Percentiles rank a stretch among this genome's conserved stretches.
Evolutionary conservation across 2,113 vertebrate species (phyloP).

Genomic region (Mystacornis crossleyi): DNA sequence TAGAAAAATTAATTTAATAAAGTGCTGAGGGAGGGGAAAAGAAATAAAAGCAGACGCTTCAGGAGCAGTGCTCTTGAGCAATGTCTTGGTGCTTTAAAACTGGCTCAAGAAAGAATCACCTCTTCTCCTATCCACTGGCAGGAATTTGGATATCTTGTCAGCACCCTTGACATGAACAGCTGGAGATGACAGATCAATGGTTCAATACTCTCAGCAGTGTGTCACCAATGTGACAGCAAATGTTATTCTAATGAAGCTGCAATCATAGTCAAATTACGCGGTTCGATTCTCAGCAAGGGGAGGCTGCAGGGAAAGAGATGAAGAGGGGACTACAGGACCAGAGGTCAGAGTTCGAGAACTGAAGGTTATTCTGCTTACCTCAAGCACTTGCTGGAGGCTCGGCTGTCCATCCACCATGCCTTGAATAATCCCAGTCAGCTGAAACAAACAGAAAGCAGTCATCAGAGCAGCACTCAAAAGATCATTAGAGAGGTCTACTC

Average conservation of each 20-base stretch:
- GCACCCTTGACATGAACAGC: slow-evolving; percentile 80
- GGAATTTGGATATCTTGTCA: slow-evolving; percentile 74
- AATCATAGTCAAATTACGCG: slow-evolving; percentile 82
- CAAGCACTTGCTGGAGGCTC: slow-evolving; percentile 82
- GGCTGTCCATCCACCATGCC: slow-evolving; percentile 86
- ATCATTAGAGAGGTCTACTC: slow-evolving; percentile 1
- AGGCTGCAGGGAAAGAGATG: slow-evolving; percentile 39
- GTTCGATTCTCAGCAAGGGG: slow-evolving; percentile 72
- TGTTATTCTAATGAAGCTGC: slow-evolving; percentile 84
- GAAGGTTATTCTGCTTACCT: slow-evolving; percentile 82
- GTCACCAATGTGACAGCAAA: slow-evolving; percentile 80
- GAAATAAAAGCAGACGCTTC: not conserved
- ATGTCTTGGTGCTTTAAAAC: slow-evolving; percentile 7
- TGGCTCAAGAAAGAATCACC: not conserved
- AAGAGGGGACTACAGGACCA: slow-evolving; percentile 43
- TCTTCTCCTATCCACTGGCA: slow-evolving; percentile 42
- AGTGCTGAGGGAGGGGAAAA: not conserved
- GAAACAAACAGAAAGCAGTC: slow-evolving; percentile 58
- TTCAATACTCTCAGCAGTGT: slow-evolving; percentile 79
- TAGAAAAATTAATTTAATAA: slow-evolving; percentile 56
- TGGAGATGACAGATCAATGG: slow-evolving; percentile 86
- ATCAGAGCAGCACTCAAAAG: not conserved
- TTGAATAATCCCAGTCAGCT: slow-evolving; percentile 87
- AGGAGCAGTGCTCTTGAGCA: not conserved
- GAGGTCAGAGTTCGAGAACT: slow-evolving; percentile 72